Evolutionary conservation across 2,888 invertebrate genomes (phyloP).

Genomic region (Noctua janthe): DNA sequence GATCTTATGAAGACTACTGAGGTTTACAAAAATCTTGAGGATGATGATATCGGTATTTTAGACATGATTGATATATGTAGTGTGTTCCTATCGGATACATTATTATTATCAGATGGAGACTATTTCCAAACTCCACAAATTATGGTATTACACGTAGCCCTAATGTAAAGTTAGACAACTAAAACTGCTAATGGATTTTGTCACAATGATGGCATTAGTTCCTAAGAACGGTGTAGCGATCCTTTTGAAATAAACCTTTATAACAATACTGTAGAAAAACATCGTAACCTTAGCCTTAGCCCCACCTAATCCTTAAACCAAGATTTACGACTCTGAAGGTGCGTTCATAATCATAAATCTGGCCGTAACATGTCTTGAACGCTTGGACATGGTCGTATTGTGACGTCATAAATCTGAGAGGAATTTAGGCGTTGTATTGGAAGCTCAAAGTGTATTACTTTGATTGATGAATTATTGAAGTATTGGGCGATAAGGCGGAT

Average conservation of each 20-base stretch:
- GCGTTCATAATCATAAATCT: slow-evolving; percentile 53
- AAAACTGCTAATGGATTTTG: background rate
- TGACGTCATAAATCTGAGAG: slow-evolving; percentile 47
- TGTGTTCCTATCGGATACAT: background rate
- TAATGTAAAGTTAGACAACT: background rate
- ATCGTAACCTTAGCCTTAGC: background rate
- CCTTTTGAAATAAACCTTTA: background rate
- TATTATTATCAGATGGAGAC: background rate
- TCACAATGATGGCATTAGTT: background rate
- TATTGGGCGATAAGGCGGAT: background rate
- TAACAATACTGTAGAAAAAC: background rate
- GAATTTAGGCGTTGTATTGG: slow-evolving; percentile 29
- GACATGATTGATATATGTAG: background rate
- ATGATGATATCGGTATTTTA: background rate
- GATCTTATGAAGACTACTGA: background rate
- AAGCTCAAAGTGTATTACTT: slow-evolving; percentile 35
- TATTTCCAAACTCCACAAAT: background rate
- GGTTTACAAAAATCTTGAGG: background rate
- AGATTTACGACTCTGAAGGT: slow-evolving; percentile 46
- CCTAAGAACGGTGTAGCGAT: background rate
- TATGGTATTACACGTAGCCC: background rate
- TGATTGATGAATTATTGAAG: background rate
- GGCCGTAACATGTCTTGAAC: slow-evolving; percentile 36
- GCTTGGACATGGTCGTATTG: slow-evolving; percentile 38
- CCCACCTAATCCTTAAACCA: slow-evolving; percentile 5